Base-by-base conservation (phyloP, 2,113 vertebrate genomes). In the Xiphophorus hellerii region DNA sequence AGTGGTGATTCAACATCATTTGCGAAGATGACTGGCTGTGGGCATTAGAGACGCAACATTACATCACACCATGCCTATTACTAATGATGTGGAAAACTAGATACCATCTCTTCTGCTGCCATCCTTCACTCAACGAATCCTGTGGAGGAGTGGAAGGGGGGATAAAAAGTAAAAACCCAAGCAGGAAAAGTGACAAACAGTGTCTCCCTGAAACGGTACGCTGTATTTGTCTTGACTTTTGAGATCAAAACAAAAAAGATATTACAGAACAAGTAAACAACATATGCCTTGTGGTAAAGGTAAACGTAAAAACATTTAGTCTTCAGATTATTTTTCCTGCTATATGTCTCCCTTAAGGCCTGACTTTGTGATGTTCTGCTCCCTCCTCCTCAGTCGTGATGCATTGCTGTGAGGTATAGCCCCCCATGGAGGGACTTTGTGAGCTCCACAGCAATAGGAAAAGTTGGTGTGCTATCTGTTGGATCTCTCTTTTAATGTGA, bases 11-110 rank as follows among this genome's bases (percentile, higher is more conserved):
- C 92, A 92, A 92, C 88, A 93, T 94, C 92, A 92, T 94, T 95
- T 93, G 91, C 84, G 90, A 94, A 94, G 93, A 90, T 89, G 92
- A 93, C 92, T 92, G 93, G 89, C 89, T 93, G 88, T 83, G 87
- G 88, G 91, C 93, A 93, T 95, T 95, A 95, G 93, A 88, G 83
- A 94, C 79, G 93, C 90, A 85, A 94, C 94, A 95, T 95, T 95
- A 94, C 91, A 84, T 92, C 77, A 75, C 89, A 87, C 89, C 93
- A 91, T 88, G 91, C 91, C 76, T 89, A 61, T 77, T 80, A 74
- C 89, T 92, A 93, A 94, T 93, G 93, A 90, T 88, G 85, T 92
- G 91, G 92, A 95, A 94, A 95, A 94, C 93, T 93, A 93, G 91
- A 93, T 92, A 92, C 86, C 85, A 92, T 93, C 89, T 87, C 82